Evolutionary conservation across 2,888 invertebrate genomes (phyloP).

Genomic region (Elgonia sp.): DNA sequence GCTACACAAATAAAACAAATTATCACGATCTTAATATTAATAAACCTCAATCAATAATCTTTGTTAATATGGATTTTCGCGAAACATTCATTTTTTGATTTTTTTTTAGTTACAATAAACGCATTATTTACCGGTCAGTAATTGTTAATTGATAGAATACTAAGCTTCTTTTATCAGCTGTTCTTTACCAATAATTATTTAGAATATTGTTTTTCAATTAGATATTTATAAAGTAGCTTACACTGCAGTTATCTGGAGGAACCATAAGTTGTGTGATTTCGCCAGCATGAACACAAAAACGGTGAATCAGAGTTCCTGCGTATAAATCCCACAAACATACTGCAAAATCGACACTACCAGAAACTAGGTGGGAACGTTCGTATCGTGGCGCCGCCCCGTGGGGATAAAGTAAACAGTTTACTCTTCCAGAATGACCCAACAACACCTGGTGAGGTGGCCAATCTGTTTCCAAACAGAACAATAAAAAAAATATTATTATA

Average conservation of each 20-base stretch:
- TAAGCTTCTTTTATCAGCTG: too few species aligned
- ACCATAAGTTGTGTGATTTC: conserved; percentile 98
- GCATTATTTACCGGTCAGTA: too few species aligned
- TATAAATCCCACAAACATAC: conserved; percentile 98
- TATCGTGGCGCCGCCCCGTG: conserved; percentile 96
- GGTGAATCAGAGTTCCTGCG: conserved; percentile 95
- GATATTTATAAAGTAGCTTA: conserved; percentile 86
- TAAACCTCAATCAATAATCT: too few species aligned
- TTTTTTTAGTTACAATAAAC: too few species aligned
- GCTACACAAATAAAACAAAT: conserved; percentile 87
- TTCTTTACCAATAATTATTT: neutral
- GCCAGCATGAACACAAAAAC: conserved; percentile 99
- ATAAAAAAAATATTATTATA: too few species aligned
- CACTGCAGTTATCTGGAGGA: conserved; percentile 96
- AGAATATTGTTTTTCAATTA: neutral
- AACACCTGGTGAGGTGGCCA: conserved; percentile 96
- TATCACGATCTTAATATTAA: neutral
- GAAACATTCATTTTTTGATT: too few species aligned
- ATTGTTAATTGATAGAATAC: too few species aligned
- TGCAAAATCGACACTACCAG: conserved; percentile 99
- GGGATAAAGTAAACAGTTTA: conserved; percentile 98
- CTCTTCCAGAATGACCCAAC: conserved; percentile 96
- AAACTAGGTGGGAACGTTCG: conserved; percentile 95
- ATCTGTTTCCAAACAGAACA: conserved; percentile 88
- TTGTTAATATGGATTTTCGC: too few species aligned